phyloP scores from a whole-genome alignment of 2,113 vertebrate genomes.

The Antigone vipio region DNA sequence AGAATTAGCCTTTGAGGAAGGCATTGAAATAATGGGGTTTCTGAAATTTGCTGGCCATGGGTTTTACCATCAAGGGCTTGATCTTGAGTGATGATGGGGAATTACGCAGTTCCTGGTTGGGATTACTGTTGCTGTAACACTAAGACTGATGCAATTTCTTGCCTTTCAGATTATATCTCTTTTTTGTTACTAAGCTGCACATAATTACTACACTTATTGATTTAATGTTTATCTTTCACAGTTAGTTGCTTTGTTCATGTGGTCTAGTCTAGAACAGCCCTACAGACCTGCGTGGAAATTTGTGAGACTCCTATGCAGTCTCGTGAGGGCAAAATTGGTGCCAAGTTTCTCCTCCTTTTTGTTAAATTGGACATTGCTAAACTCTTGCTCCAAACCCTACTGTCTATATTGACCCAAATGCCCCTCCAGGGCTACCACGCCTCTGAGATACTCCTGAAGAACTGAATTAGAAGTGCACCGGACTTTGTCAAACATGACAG shows the following conservation, averaged over 20 bases:
- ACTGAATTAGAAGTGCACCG: neutral
- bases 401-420: neutral
- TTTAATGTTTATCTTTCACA: neutral
- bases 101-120: neutral
- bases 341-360: neutral
- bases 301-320: neutral
- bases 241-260: neutral
- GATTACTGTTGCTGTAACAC: neutral
- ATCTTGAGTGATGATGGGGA: neutral
- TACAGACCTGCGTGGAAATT: neutral
- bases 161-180: neutral
- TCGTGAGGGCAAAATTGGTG: neutral
- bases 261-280: neutral
- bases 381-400: neutral
- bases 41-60: neutral
- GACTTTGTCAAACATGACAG: neutral
- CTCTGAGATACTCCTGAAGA: neutral
- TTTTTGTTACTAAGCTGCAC: neutral
- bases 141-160: neutral
- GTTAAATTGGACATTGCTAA: neutral
- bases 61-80: neutral
- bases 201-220: neutral
- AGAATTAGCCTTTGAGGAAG: neutral
- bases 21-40: neutral
- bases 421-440: neutral